Conservation (phyloP, 2,888 invertebrate genomes). For the Thymelicus lineola region DNA sequence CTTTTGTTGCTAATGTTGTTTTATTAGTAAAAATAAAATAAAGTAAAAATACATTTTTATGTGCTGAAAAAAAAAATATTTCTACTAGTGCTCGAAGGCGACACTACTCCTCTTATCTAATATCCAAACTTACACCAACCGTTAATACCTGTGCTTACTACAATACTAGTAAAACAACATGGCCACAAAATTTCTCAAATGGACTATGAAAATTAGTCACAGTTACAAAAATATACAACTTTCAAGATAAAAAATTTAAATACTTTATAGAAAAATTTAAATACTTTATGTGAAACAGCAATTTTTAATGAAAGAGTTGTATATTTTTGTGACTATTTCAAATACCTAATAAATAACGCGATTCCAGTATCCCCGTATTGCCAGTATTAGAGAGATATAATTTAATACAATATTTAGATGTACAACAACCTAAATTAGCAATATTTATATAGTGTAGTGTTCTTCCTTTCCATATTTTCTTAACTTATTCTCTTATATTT, state of each 20-base stretch:
- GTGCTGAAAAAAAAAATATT: too few relatives aligned
- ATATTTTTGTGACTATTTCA: conserved; percentile 7
- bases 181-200: background rate
- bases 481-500: background rate
- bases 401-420: background rate
- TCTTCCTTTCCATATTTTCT: background rate
- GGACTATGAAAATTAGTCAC: background rate
- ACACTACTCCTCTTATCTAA: background rate
- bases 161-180: background rate
- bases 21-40: background rate
- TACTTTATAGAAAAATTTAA: too few relatives aligned
- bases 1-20: conserved; percentile 5
- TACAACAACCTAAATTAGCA: background rate
- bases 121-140: background rate
- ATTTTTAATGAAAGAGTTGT: too few relatives aligned
- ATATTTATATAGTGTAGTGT: conserved; percentile 4
- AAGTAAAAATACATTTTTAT: too few relatives aligned
- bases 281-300: too few relatives aligned
- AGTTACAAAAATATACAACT: background rate
- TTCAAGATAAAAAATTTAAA: too few relatives aligned
- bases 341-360: background rate
- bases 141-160: background rate
- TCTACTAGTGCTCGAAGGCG: too few relatives aligned
- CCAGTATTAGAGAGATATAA: background rate
- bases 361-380: background rate